phyloP scores from a whole-genome alignment of 2,888 invertebrate species.

The Cantharis rustica region DNA sequence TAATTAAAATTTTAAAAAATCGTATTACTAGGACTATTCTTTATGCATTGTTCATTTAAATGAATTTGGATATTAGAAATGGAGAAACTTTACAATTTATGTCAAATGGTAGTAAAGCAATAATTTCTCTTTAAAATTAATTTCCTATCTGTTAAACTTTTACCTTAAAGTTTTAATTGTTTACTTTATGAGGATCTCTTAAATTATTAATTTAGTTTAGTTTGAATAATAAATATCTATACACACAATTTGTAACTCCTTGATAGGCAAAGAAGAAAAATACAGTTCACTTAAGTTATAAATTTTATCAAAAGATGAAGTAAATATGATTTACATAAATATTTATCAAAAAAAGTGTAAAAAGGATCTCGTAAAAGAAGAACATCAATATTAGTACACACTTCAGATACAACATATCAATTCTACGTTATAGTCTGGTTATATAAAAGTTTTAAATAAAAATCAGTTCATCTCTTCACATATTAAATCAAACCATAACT shows the following conservation, averaged over 20 bases:
- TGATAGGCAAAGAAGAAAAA: neutral
- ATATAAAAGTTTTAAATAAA: too few relatives aligned
- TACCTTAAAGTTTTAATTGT: neutral
- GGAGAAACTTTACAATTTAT: neutral
- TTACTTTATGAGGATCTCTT: neutral
- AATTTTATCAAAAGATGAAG: neutral
- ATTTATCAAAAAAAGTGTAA: neutral
- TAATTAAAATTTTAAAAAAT: neutral
- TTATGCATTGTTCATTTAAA: neutral
- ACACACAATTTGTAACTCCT: neutral
- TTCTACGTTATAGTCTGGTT: neutral
- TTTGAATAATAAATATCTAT: neutral
- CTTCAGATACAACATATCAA: too few relatives aligned
- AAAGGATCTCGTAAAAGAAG: neutral
- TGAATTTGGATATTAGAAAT: too few relatives aligned
- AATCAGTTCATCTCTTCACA: too few relatives aligned
- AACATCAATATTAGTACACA: neutral
- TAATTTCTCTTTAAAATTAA: neutral
- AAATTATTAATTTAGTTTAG: neutral
- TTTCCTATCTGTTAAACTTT: neutral
- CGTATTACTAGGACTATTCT: neutral
- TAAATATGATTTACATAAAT: neutral
- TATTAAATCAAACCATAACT: neutral
- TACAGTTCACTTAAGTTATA: neutral
- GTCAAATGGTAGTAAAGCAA: neutral